A percentile compares a stretch with the other conserved stretches of the same genome.
Evolutionary conservation across 2,888 invertebrate genomes (phyloP).

Genomic region (Lasioglossum pauxillum): DNA sequence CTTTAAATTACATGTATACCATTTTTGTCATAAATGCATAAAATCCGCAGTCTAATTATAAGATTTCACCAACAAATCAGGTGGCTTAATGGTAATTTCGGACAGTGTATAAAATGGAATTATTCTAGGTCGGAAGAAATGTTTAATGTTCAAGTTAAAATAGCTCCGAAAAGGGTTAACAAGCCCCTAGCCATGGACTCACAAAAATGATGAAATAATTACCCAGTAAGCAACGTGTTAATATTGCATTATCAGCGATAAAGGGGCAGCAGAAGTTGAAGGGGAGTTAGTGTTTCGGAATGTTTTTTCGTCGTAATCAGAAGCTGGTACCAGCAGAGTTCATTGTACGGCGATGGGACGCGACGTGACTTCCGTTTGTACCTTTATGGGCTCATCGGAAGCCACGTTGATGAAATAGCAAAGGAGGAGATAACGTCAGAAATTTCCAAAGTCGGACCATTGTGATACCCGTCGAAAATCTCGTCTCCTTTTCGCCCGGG

Average conservation of each 20-base stretch:
- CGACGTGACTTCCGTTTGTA: constrained; percentile 64
- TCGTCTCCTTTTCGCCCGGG: constrained; percentile 11
- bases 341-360: constrained; percentile 50
- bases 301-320: constrained; percentile 45
- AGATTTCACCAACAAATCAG: too few species aligned
- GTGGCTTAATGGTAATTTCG: too few species aligned
- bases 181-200: too few species aligned
- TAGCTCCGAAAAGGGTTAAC: too few species aligned
- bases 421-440: constrained; percentile 57
- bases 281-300: constrained; percentile 3
- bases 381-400: constrained; percentile 53
- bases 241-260: background rate
- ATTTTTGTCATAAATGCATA: too few species aligned
- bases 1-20: too few species aligned
- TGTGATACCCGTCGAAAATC: constrained; percentile 38
- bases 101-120: too few species aligned
- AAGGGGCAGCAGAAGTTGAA: background rate
- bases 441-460: constrained; percentile 51
- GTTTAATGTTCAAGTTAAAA: too few species aligned
- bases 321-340: constrained; percentile 56
- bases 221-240: background rate
- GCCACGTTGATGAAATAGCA: constrained; percentile 43
- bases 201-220: background rate
- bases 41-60: too few species aligned
- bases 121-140: too few species aligned